Evolutionary conservation across 2,113 vertebrate genomes (phyloP).

Genomic region (Candoia aspera): DNA sequence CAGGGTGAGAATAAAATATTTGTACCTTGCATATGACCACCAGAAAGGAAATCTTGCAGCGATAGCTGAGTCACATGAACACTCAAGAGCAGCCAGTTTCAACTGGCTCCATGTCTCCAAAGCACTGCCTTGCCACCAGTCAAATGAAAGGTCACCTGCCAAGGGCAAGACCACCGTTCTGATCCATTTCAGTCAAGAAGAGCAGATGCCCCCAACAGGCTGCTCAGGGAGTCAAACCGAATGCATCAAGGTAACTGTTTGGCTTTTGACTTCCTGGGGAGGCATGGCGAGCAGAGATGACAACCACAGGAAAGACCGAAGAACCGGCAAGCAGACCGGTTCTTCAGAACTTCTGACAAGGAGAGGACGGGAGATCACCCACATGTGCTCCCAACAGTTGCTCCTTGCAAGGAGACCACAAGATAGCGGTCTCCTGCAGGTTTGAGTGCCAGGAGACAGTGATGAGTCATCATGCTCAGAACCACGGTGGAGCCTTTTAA

Average conservation of each 20-base stretch:
- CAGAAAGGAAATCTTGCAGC: not conserved
- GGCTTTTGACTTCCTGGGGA: fast-evolving
- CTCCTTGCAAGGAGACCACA: too few species aligned
- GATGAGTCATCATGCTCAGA: too few species aligned
- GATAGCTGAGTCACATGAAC: not conserved
- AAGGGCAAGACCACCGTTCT: not conserved
- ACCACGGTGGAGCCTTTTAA: too few species aligned
- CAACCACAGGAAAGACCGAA: too few species aligned
- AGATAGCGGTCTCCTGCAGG: too few species aligned
- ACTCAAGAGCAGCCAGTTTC: not conserved
- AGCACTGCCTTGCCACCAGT: not conserved
- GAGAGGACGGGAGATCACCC: too few species aligned
- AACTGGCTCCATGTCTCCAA: not conserved
- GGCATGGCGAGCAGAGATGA: not conserved
- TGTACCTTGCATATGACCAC: not conserved
- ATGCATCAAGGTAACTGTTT: not conserved
- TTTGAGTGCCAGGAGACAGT: too few species aligned
- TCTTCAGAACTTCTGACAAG: too few species aligned
- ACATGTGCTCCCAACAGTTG: too few species aligned
- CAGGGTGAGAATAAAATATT: not conserved
- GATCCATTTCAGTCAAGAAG: not conserved
- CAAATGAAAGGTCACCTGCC: not conserved
- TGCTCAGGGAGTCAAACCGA: not conserved
- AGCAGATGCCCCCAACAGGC: not conserved
- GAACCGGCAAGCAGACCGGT: too few species aligned